Conservation (phyloP, 2,888 invertebrate genomes). For the Ormyrus thymus region DNA sequence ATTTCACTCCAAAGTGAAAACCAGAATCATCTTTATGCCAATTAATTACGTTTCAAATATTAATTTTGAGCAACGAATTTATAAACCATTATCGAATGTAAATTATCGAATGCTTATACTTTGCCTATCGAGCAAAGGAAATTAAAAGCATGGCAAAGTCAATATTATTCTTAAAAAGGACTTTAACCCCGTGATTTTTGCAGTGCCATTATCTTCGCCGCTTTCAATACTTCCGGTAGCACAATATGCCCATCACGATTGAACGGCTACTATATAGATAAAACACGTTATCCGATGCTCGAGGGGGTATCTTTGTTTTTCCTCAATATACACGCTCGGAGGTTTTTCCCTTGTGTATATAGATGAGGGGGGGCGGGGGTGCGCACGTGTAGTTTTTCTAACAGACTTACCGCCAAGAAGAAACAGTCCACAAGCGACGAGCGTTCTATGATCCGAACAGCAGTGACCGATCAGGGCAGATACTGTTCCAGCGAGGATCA, state of each 20-base stretch:
- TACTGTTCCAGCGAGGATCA: slow-evolving; percentile 77
- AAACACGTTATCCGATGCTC: slow-evolving; percentile 28
- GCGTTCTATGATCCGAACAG: slow-evolving; percentile 79
- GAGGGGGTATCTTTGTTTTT: slow-evolving; percentile 38
- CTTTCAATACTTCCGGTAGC: background rate
- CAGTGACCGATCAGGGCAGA: slow-evolving; percentile 79
- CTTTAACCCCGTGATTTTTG: background rate
- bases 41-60: no score
- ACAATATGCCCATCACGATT: slow-evolving; percentile 38
- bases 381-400: no score
- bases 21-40: no score
- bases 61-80: no score
- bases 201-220: slow-evolving; percentile 10
- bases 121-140: no score
- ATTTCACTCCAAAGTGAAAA: no score
- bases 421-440: slow-evolving; percentile 78
- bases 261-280: background rate
- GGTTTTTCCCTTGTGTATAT: background rate
- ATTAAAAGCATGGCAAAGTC: no score
- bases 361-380: background rate
- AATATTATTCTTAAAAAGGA: no score
- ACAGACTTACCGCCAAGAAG: slow-evolving; percentile 78
- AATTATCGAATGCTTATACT: no score
- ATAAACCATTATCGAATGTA: no score
- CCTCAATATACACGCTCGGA: slow-evolving; percentile 10